Percentiles rank a stretch among this genome's conserved stretches.
Conservation (phyloP, 2,797 vertebrate genomes). For the Phoeniculus purpureus region DNA sequence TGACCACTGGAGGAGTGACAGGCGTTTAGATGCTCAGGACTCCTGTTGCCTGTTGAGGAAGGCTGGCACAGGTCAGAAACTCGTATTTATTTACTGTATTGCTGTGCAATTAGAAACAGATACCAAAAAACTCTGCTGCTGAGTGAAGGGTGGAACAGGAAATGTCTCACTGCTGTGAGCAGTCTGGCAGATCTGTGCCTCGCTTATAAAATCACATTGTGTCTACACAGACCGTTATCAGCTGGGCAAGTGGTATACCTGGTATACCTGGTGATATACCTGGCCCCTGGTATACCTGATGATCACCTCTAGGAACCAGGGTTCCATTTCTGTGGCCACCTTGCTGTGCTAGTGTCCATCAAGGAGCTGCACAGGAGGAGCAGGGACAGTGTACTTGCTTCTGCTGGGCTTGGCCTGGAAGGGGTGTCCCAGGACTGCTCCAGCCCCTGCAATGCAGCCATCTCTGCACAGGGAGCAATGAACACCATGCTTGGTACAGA, state of each 20-base stretch:
- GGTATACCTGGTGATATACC: neutral
- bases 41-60: neutral
- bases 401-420: neutral
- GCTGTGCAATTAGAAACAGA: neutral
- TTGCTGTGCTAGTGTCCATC: neutral
- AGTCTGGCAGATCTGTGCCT: neutral
- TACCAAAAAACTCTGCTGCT: neutral
- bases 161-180: neutral
- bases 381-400: neutral
- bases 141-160: neutral
- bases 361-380: neutral
- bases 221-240: neutral
- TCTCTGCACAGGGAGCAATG: neutral
- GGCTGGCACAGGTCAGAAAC: neutral
- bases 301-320: neutral
- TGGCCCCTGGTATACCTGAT: too few species aligned
- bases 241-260: neutral
- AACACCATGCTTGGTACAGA: rapidly evolving
- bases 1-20: neutral
- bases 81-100: neutral
- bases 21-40: neutral
- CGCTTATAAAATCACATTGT: neutral
- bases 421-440: neutral
- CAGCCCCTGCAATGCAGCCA: rapidly evolving
- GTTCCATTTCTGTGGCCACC: neutral